Percentiles rank a stretch among this genome's conserved stretches.
Evolutionary conservation across 1,140 invertebrate species (phyloP).

Genomic region (Cotesia chilonis): DNA sequence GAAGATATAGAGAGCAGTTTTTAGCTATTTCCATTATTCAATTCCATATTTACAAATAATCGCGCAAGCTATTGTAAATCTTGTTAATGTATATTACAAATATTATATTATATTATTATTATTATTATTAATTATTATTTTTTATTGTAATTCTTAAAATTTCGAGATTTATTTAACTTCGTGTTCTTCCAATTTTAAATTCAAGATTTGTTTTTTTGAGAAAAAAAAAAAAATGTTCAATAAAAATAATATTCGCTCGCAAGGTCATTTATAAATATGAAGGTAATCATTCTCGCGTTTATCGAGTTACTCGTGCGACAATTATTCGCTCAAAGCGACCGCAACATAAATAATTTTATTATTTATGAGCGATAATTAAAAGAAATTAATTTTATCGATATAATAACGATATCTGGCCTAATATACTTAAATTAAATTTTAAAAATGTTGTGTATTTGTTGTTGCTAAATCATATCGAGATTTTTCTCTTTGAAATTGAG

Average conservation of each 20-base stretch:
- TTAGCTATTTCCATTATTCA: conserved; percentile 12
- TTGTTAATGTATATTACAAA: conserved; percentile 23
- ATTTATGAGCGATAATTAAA: not conserved
- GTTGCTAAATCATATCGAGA: conserved; percentile 60
- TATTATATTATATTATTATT: conserved; percentile 13
- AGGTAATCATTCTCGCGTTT: conserved; percentile 8
- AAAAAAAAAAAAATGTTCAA: not conserved
- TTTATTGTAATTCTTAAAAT: not conserved
- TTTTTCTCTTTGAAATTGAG: conserved; percentile 56
- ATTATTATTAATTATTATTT: not conserved
- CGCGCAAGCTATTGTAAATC: conserved; percentile 18
- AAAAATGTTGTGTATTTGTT: conserved; percentile 59
- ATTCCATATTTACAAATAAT: conserved; percentile 31
- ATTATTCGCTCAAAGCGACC: not conserved
- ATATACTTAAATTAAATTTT: conserved; percentile 62
- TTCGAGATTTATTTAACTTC: too few species aligned
- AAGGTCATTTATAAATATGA: not conserved
- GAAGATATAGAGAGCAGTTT: not conserved
- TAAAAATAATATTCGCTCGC: not conserved
- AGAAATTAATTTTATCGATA: conserved; percentile 24
- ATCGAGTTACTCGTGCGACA: conserved; percentile 9
- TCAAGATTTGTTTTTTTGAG: too few species aligned
- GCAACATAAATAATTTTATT: not conserved
- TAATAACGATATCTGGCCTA: conserved; percentile 61
- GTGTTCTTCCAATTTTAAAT: too few species aligned